Evolutionary conservation across 1,140 invertebrate genomes (phyloP).

Genomic region (Euwallacea similis): DNA sequence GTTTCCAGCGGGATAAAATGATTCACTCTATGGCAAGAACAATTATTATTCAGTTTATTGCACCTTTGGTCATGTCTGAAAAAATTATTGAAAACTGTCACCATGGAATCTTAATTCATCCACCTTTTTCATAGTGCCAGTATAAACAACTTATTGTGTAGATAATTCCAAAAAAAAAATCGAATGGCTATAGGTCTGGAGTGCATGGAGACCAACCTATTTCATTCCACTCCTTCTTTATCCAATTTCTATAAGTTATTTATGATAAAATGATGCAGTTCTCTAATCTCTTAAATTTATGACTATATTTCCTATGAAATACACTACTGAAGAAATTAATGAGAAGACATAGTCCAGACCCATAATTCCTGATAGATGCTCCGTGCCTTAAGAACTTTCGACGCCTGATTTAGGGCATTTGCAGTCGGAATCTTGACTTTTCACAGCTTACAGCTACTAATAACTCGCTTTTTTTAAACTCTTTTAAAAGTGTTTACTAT

Average conservation of each 20-base stretch:
- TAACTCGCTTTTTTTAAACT: slow-evolving; percentile 14
- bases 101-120: not conserved
- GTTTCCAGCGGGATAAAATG: slow-evolving; percentile 10
- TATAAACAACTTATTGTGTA: too few species aligned
- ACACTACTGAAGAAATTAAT: not conserved
- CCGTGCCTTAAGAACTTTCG: not conserved
- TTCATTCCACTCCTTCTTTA: too few species aligned
- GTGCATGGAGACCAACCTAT: too few species aligned
- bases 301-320: too few species aligned
- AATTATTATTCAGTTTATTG: not conserved
- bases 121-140: not conserved
- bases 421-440: slow-evolving; percentile 1
- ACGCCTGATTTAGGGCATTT: not conserved
- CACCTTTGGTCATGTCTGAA: not conserved
- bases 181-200: too few species aligned
- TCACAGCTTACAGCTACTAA: slow-evolving; percentile 18
- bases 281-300: too few species aligned
- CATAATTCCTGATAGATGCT: not conserved
- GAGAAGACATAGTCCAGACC: not conserved
- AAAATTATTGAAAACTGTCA: not conserved
- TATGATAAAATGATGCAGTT: too few species aligned
- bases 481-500: slow-evolving; percentile 28
- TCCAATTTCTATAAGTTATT: too few species aligned
- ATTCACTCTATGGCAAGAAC: slow-evolving; percentile 12
- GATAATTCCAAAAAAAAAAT: too few species aligned